Evolutionary conservation across 2,113 vertebrate species (phyloP), one percentile per base, ranked within the genome.

Genomic region (Emberiza fucata): DNA sequence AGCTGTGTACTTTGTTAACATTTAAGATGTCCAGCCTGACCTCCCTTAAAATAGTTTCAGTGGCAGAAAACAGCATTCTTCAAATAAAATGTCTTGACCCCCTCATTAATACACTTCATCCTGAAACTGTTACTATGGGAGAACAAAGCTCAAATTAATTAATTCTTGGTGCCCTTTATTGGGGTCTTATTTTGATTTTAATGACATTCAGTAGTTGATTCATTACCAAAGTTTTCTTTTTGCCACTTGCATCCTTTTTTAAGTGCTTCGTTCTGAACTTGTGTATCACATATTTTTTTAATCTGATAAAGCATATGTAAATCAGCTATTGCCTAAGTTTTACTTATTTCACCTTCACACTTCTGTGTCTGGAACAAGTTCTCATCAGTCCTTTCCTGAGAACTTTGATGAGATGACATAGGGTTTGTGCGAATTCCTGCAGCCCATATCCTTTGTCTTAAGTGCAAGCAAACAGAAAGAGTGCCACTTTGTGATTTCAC

Each of bases 71-170:
- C 63, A 68, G 44, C 72, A 88, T 89, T 40, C 70, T 65, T 92
- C 77, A 92, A 91, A 86, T 72, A 77, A 91, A 97, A 95, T 63
- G 18, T 6, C 64, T 77, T 39, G 28, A 77, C 59, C 13, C 27
- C 63, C 45, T 93, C 51, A 88, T 68, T 97, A 97, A 86, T 81
- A 85, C n/a, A 60, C 89, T 97, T 95, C 47, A 88, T 95, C 66
- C 83, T 75, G 25, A 72, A 95, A 96, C 83, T 77, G 61, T 92
- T 97, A 96, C 97, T 96, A 97, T 94, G 70, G 77, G 37, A 90
- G 90, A 97, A 95, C 33, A 95, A 97, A 96, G 70, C 40, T 29
- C 73, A 92, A 81, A 93, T 92, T 97, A 97, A 97, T 96, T 95
- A 42, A 81, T 92, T 93, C 47, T 42, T 42, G 3, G 33, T 96